Evolutionary conservation across 2,797 vertebrate species (phyloP), one percentile per base, ranked within the genome.

Genomic region (Meriones psammophilus): DNA sequence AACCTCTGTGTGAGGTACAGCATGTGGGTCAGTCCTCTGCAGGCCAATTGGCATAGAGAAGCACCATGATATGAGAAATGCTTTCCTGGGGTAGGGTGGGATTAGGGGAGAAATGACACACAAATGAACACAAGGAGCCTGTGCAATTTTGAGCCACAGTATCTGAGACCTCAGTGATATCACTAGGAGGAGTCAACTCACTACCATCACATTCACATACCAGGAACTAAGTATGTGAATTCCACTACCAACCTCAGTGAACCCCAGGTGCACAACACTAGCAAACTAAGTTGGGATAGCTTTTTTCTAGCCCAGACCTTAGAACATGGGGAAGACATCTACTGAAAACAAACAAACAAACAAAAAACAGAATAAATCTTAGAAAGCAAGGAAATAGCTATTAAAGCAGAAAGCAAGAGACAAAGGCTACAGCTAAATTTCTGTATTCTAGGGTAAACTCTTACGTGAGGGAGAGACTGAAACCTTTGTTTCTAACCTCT

Each of bases 1-100:
- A 99, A 97, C 96, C 94, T 95, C 83, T 94, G 97, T 97, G 94
- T 98, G 97, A 96, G 58, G 39, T 50, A 92, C 39, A 86, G 88
- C 1, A 84, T 69, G 94, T 58, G 97, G 98, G 97, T 98, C 97
- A 95, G 88, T 46, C 36, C 97, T 50, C 62, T n/a, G 69, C 84
- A 97, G 92, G 90, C 94, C 15, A 13, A 88, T 39, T 26, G 36
- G 88, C 46, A 36, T 69, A 62, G 85, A 92, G 62, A 84, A n/a
- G 90, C 20, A 36, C 66, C 18, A 56, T 10, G 69, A 66, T 18
- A 42, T 1, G 0, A 8, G 33, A 76, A 92, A 83, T 6, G 6
- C 64, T 69, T 14, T 36, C 5, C 3, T 30, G 62, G 81, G 42
- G 8, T 10, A 50, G 50, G 5, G 60, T 33, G 39, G 60, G 58